These are phyloP conservation scores for Amblyopsis hoosieri DNA, from an alignment of 2,797 vertebrate species.

Conservation along the genomic window DNA sequence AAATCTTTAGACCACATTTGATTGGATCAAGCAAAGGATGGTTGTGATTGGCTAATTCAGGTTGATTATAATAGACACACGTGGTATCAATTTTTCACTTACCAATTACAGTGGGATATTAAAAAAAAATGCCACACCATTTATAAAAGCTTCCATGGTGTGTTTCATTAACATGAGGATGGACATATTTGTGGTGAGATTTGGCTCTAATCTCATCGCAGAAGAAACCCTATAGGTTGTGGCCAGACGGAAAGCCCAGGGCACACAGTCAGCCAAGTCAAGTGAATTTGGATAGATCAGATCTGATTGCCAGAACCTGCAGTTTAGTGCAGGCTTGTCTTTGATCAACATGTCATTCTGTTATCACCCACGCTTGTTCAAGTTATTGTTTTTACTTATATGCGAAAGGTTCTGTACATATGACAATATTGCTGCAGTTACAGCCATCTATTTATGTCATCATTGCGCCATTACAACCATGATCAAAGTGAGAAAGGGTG, in stretches of 20 bases:
- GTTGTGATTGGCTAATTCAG: too few species aligned
- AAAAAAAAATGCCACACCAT: neutral
- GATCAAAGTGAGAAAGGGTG: constrained; percentile 70
- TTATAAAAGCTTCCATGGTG: neutral
- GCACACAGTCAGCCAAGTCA: constrained; percentile 12
- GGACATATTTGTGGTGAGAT: neutral
- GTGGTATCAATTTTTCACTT: too few species aligned
- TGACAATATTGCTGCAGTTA: constrained; percentile 57
- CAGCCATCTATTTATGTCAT: constrained; percentile 73
- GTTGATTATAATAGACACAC: too few species aligned
- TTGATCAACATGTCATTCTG: neutral
- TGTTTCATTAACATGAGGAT: neutral
- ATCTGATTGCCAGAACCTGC: neutral
- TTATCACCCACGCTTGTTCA: constrained; percentile 33
- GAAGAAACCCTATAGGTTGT: neutral
- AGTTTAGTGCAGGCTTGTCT: neutral
- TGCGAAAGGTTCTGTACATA: constrained; percentile 25
- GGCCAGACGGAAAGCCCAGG: neutral
- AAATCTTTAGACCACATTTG: too few species aligned
- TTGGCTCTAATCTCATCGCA: constrained; percentile 1
- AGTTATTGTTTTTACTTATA: constrained; percentile 11
- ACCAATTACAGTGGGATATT: neutral
- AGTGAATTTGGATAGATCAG: neutral
- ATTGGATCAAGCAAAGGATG: too few species aligned
- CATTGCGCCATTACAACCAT: constrained; percentile 43